Evolutionary conservation across 2,888 invertebrate genomes (phyloP).

Genomic region (Griposia aprilina): DNA sequence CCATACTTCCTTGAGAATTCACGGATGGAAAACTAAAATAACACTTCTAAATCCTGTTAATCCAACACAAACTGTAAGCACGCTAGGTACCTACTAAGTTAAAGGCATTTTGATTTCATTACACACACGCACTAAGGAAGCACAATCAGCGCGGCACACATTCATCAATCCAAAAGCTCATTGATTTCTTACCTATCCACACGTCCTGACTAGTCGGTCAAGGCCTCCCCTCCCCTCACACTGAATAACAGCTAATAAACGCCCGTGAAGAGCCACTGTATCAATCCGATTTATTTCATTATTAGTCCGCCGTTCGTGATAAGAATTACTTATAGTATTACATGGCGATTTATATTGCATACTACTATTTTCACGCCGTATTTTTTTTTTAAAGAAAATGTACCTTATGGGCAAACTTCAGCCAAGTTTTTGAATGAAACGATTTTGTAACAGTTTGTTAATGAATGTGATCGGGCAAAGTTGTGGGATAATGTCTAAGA

Average conservation of each 20-base stretch:
- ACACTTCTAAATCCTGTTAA: background rate
- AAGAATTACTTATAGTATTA: conserved; percentile 59
- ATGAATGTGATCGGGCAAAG: conserved; percentile 65
- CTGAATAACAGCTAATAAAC: conserved; percentile 69
- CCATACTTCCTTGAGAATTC: background rate
- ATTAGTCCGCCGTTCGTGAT: conserved; percentile 66
- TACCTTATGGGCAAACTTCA: conserved; percentile 55
- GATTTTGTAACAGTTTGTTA: conserved; percentile 65
- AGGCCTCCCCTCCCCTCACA: conserved; percentile 34
- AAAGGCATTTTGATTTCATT: conserved; percentile 38
- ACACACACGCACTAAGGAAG: conserved; percentile 11
- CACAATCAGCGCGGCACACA: conserved; percentile 30
- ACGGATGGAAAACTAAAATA: background rate
- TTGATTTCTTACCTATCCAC: conserved; percentile 61
- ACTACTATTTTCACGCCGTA: conserved; percentile 28
- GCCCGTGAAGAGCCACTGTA: conserved; percentile 62
- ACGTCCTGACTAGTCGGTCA: conserved; percentile 54
- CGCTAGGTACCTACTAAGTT: background rate
- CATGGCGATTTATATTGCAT: conserved; percentile 37
- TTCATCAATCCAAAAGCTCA: conserved; percentile 51
- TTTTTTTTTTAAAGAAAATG: conserved; percentile 47
- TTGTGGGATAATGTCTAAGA: conserved; percentile 38
- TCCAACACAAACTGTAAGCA: background rate
- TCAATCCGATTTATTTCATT: conserved; percentile 70
- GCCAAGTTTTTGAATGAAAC: conserved; percentile 60